Percentiles rank a stretch among this genome's conserved stretches.
Evolutionary conservation across 1,140 invertebrate species (phyloP).

Genomic region (Portunus trituberculatus): DNA sequence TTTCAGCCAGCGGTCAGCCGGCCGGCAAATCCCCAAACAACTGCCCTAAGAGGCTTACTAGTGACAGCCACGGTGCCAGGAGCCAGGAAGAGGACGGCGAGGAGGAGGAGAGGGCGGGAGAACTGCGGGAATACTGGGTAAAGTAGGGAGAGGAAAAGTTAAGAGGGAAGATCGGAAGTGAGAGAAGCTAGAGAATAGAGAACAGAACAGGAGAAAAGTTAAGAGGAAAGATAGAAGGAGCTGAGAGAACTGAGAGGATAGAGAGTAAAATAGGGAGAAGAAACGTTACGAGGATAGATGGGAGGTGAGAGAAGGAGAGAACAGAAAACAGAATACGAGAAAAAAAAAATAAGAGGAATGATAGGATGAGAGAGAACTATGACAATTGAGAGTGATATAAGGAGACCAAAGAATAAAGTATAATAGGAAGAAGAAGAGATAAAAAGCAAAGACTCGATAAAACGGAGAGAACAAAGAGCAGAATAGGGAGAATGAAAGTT

Average conservation of each 20-base stretch:
- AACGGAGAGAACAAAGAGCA: background rate
- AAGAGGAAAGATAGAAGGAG: no score
- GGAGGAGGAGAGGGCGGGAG: background rate
- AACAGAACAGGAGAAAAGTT: background rate
- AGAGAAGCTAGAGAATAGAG: no score
- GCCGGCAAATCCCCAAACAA: constrained; percentile 66
- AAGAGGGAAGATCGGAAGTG: background rate
- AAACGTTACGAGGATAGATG: background rate
- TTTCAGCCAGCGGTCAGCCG: constrained; percentile 65
- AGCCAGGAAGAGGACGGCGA: background rate
- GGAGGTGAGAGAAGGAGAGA: background rate
- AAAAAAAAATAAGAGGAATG: background rate
- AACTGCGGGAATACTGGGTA: background rate
- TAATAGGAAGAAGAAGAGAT: background rate
- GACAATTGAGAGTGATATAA: background rate
- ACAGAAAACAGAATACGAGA: background rate
- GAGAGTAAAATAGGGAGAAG: background rate
- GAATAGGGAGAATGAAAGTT: background rate
- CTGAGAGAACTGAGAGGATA: background rate
- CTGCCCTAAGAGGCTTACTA: constrained; percentile 70
- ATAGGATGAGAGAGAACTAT: background rate
- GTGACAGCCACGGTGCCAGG: constrained; percentile 57
- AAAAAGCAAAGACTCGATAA: background rate
- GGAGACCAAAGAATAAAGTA: background rate
- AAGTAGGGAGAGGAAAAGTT: background rate